Evolutionary conservation across 2,797 vertebrate genomes (phyloP), one percentile per base, ranked within the genome.

Genomic region (Menidia menidia): DNA sequence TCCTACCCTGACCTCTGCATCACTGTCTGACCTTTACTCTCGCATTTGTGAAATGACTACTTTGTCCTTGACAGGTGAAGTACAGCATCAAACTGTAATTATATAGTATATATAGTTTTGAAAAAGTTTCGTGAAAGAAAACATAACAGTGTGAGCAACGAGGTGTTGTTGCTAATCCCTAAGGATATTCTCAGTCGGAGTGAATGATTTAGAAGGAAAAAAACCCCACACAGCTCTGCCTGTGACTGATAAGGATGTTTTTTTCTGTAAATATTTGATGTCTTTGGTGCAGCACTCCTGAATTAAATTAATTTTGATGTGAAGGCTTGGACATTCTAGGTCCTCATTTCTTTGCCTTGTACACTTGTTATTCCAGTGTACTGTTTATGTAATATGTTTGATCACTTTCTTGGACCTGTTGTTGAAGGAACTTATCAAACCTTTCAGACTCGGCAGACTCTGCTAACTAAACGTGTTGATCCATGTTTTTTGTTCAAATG

Each of bases 41-140:
- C 71, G 84, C 81, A 89, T 91, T 91, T 90, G 90, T 19, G 51
- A 85, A 82, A 92, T 90, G 88, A 90, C 73, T 81, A 68, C 79
- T 25, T 80, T 85, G 89, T 83, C 89, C 89, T 92, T 90, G 81
- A 82, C 70, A 82, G 78, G 68, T 64, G 78, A 81, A 54, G 57
- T 71, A 64, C 62, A 62, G 54, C 19, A 73, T 78, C 73, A 57
- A 78, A 63, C 61, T 75, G n/a, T 62, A 68, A 82, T 83, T 64
- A 76, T 64, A 45, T 8, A 39, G 53, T 52, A 52, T 62, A 52
- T 62, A 48, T 65, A 64, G 51, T 60, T 35, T 18, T 6, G 32
- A 70, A 32, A 47, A 53, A 43, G 35, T 52, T 52, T 60, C 9
- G 48, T 57, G 42, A 63, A 50, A 7, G 2, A 57, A 13, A 75